Conservation (phyloP, 1,140 invertebrate species). For the Brachionus angularis region DNA sequence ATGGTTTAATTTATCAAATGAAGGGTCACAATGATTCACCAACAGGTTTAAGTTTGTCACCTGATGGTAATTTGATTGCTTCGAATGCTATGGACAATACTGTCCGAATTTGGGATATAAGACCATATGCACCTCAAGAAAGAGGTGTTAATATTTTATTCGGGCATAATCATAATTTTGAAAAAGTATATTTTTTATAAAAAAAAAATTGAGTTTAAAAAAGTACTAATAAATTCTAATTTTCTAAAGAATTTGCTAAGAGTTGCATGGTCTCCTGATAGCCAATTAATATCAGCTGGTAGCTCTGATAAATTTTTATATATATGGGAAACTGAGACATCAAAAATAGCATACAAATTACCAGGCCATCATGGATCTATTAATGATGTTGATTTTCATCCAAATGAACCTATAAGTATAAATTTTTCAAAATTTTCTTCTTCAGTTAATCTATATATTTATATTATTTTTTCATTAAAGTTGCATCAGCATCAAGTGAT, state of each 20-base stretch:
- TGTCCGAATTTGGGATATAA: slow-evolving; percentile 68
- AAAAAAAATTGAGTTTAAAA: no score
- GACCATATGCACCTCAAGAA: slow-evolving; percentile 73
- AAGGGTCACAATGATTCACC: slow-evolving; percentile 87
- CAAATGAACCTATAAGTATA: slow-evolving; percentile 74
- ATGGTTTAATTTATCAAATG: slow-evolving; percentile 76
- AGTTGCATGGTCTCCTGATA: slow-evolving; percentile 81
- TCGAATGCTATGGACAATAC: slow-evolving; percentile 97
- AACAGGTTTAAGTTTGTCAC: slow-evolving; percentile 82
- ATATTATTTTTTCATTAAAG: slow-evolving; percentile 53
- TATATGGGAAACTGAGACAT: slow-evolving; percentile 85
- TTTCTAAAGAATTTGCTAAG: slow-evolving; percentile 72
- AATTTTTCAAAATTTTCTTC: no score
- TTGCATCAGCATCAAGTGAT: slow-evolving; percentile 87
- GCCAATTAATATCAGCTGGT: slow-evolving; percentile 74
- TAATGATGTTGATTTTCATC: slow-evolving; percentile 93
- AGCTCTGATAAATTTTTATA: slow-evolving; percentile 92
- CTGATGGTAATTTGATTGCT: slow-evolving; percentile 85
- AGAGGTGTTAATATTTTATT: slow-evolving; percentile 85
- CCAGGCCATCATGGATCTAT: slow-evolving; percentile 96
- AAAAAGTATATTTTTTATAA: slow-evolving; percentile 71
- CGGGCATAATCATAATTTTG: slow-evolving; percentile 96
- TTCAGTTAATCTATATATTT: background rate
- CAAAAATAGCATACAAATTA: slow-evolving; percentile 88
- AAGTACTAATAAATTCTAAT: no score